Conservation (phyloP, 2,113 vertebrate species). For the Sarotherodon lohbergeri region DNA sequence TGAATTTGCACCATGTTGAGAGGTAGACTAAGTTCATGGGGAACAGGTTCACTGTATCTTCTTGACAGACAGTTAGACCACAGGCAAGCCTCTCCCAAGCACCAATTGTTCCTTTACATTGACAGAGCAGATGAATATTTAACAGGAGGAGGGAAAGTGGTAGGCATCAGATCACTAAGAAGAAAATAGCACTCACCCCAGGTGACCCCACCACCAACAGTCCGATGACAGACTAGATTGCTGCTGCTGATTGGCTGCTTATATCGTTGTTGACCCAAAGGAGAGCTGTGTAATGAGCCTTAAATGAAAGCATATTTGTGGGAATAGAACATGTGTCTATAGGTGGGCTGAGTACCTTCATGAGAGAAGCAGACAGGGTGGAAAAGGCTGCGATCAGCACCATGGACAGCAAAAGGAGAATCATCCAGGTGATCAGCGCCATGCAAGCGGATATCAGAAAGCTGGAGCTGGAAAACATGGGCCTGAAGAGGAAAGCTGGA, state of each 20-base stretch:
- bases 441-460: constrained; percentile 75
- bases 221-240: constrained; percentile 1
- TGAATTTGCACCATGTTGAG: not conserved
- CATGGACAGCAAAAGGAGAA: constrained; percentile 69
- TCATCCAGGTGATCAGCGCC: constrained; percentile 69
- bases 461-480: constrained; percentile 78
- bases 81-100: not conserved
- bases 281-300: not conserved
- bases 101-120: constrained; percentile 43
- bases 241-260: not conserved
- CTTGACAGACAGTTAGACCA: not conserved
- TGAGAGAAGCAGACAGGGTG: not conserved
- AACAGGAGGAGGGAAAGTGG: constrained; percentile 48
- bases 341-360: not conserved
- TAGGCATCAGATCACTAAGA: constrained; percentile 33
- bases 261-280: not conserved
- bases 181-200: constrained; percentile 23
- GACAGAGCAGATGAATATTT: constrained; percentile 61
- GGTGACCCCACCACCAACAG: constrained; percentile 19
- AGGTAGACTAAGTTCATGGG: not conserved
- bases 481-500: constrained; percentile 63
- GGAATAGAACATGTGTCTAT: not conserved
- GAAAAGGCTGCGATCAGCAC: not conserved
- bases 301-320: not conserved
- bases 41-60: not conserved